Base-by-base conservation (phyloP, 2,888 invertebrate species). In the Ethmia dodecea region DNA sequence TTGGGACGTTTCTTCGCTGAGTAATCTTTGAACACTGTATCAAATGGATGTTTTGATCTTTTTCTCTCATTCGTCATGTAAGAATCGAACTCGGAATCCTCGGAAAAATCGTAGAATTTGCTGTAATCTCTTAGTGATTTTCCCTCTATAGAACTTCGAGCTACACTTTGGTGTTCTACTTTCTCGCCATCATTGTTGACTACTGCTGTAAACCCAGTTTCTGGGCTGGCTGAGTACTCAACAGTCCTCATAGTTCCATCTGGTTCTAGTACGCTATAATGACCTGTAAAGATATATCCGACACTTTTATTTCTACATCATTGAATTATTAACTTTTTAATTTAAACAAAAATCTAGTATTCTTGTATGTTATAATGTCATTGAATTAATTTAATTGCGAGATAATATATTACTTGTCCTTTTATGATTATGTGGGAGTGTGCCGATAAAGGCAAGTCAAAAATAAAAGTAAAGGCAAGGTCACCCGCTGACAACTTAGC, bases 231-330 rank as follows among this genome's bases (percentile, higher is more conserved):
- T 14, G 89, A 88, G 59, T 90, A 90, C 49, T 90, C 87, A 14
- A 90, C 90, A 24, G 87, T 83, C 49, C 90, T 78, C 39, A 88
- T 76, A 29, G 89, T 86, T 30, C 92, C 92, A 55, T 91, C 92
- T 22, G 91, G 89, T 63, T 92, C 91, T 31, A 92, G 61, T 12
- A 92, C 77, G 50, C 91, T 91, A 60, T 92, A 92, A 60, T 89
- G 88, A 55, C 90, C 87, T 87, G 62, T 8, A 69, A 67, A 29
- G 20, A 34, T 32, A 11, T 5, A 22, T n/a, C n/a, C n/a, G n/a
- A n/a, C n/a, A n/a, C n/a, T n/a, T n/a, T n/a, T n/a, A n/a, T n/a
- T n/a, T n/a, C n/a, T n/a, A n/a, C n/a, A n/a, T n/a, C n/a, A n/a
- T n/a, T n/a, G n/a, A n/a, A n/a, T n/a, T n/a, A n/a, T n/a, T n/a